These are phyloP conservation scores for Iphiclides podalirius DNA, from an alignment of 2,888 invertebrate species.

Conservation along the genomic window DNA sequence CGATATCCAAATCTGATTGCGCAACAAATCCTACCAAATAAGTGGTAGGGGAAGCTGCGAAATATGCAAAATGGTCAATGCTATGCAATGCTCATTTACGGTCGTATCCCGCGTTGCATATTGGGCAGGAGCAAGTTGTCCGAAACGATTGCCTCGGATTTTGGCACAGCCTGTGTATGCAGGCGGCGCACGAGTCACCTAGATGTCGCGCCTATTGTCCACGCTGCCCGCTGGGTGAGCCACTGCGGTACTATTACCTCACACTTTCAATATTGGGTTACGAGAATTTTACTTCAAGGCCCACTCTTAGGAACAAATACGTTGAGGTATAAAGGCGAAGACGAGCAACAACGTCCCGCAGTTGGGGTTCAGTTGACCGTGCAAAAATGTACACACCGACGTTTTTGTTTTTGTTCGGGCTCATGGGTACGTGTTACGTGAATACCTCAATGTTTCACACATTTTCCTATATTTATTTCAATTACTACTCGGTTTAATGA, in stretches of 20 bases:
- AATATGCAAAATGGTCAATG: constrained; percentile 18
- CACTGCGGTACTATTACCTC: constrained; percentile 69
- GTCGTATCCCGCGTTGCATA: constrained; percentile 14
- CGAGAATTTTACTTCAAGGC: constrained; percentile 79
- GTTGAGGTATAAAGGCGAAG: constrained; percentile 74
- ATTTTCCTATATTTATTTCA: neutral
- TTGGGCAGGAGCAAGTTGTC: constrained; percentile 2
- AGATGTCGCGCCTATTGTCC: constrained; percentile 78
- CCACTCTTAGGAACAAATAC: constrained; percentile 73
- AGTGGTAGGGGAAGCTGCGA: constrained; percentile 3
- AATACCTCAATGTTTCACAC: neutral
- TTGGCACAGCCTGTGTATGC: constrained; percentile 64
- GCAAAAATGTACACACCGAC: constrained; percentile 67
- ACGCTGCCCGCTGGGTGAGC: constrained; percentile 67
- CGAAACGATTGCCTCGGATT: constrained; percentile 31
- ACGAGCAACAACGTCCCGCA: constrained; percentile 66
- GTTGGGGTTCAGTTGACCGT: constrained; percentile 60
- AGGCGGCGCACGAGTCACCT: constrained; percentile 68
- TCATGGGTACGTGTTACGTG: constrained; percentile 60
- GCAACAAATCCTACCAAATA: constrained; percentile 11
- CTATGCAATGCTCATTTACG: constrained; percentile 15
- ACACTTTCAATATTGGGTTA: constrained; percentile 78
- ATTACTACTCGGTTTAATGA: too few relatives aligned
- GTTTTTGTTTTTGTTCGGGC: constrained; percentile 57
- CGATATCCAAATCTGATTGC: constrained; percentile 20